Evolutionary conservation across 1,140 invertebrate genomes (phyloP), one percentile per base, ranked within the genome.

Genomic region (Archivesica marissinica): DNA sequence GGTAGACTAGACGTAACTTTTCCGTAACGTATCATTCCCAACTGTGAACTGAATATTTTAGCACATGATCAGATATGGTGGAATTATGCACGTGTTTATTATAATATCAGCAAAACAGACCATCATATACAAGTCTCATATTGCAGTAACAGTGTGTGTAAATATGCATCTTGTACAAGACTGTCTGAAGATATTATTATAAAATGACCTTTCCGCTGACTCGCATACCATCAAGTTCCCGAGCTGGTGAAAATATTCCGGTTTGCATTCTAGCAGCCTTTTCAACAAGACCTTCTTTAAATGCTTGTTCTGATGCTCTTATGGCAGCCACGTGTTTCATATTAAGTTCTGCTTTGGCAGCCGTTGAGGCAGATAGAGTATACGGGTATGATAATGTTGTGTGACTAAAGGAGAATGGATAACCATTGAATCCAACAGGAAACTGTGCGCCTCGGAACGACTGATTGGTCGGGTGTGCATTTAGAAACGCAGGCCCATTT

Each of bases 381-480:
- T 91, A 91, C 2, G 90, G 90, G 66, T 91, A 91, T 9, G 90
- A 91, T 25, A 91, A 82, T 17, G 90, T 90, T 13, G 88, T 86
- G 74, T 91, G 90, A 54, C 88, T 87, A 20, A 91, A 70, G 6
- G 90, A 88, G 39, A 91, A 76, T 3, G 90, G 88, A 59, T 89
- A 90, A 1, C 82, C 82, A 56, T 47, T 74, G 20, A 85, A 78
- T 23, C 72, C 81, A 7, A 77, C 41, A 13, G 81, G 74, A 28
- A 75, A 77, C 39, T 76, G 81, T n/a, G 47, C 79, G 35, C 41
- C 35, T 17, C 81, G 52, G 20, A 84, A 76, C 7, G 17, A n/a
- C 52, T 84, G 81, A 54, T 52, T 84, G n/a, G 47, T 52, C 15
- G 23, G 72, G 38, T 83, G 80, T 11, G 54, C 72, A 15, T 77